Evolutionary conservation across 2,888 invertebrate genomes (phyloP).

Genomic region (Parnassius mnemosyne): DNA sequence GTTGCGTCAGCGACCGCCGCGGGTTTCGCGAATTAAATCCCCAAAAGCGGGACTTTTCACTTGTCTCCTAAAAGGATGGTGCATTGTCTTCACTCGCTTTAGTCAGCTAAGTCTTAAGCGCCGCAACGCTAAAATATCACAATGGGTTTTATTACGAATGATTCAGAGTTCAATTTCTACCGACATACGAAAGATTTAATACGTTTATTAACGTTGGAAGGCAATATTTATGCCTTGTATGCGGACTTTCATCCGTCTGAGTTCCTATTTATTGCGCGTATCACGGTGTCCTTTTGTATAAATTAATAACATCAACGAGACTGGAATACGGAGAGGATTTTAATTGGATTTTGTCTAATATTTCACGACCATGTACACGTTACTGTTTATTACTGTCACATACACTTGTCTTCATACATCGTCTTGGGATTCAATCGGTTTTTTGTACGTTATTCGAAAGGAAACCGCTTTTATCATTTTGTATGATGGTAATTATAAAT

Average conservation of each 20-base stretch:
- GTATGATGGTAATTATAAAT: constrained; percentile 4
- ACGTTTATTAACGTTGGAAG: constrained; percentile 32
- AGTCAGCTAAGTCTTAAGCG: constrained; percentile 22
- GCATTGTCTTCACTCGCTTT: constrained; percentile 56
- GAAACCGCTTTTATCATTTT: constrained; percentile 12
- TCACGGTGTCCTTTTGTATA: constrained; percentile 57
- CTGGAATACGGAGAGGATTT: constrained; percentile 36
- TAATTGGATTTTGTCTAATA: constrained; percentile 39
- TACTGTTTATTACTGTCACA: constrained; percentile 23
- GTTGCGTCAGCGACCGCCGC: constrained; percentile 60
- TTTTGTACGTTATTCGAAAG: constrained; percentile 12
- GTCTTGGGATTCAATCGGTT: constrained; percentile 7
- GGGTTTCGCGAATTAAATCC: constrained; percentile 69
- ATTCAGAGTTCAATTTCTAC: constrained; percentile 7
- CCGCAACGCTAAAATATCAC: neutral
- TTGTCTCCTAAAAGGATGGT: constrained; percentile 70
- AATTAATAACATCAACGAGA: constrained; percentile 59
- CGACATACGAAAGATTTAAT: constrained; percentile 20
- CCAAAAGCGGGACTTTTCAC: constrained; percentile 60
- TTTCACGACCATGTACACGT: constrained; percentile 26
- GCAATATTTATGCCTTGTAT: constrained; percentile 64
- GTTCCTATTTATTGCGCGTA: constrained; percentile 66
- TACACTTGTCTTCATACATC: constrained; percentile 26
- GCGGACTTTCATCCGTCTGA: constrained; percentile 61
- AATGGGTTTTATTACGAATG: neutral